phyloP scores from a whole-genome alignment of 2,113 vertebrate species.

The Donacobius atricapilla region DNA sequence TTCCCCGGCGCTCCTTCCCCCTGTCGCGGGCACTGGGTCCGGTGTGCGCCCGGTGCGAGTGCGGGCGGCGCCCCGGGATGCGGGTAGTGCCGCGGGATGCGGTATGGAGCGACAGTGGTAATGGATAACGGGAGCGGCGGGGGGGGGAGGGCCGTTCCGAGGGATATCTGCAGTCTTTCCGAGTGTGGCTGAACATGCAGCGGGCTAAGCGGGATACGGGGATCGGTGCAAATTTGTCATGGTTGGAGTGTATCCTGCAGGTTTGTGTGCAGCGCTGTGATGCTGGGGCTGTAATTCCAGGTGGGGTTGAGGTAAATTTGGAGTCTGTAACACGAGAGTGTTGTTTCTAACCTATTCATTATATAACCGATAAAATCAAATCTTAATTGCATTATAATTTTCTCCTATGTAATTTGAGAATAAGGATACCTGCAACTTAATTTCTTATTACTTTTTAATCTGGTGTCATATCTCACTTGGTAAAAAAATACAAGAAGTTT shows the following conservation, averaged over 20 bases:
- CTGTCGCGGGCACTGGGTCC: accelerated
- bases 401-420: background rate
- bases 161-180: background rate
- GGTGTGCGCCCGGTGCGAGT: background rate
- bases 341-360: background rate
- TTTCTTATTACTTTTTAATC: background rate
- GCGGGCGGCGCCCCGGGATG: background rate
- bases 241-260: background rate
- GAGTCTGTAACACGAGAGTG: background rate
- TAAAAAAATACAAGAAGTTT: background rate
- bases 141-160: background rate
- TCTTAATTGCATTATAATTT: background rate
- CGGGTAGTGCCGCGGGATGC: background rate
- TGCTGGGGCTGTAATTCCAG: background rate
- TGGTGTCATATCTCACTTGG: accelerated
- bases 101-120: background rate
- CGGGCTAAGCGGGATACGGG: background rate
- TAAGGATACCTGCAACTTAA: background rate
- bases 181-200: background rate
- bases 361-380: background rate
- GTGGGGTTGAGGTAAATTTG: background rate
- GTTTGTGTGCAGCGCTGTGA: background rate
- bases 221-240: accelerated
- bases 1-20: background rate
- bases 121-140: background rate